phyloP scores from a whole-genome alignment of 2,888 invertebrate genomes.

The Drosophila monieri region DNA sequence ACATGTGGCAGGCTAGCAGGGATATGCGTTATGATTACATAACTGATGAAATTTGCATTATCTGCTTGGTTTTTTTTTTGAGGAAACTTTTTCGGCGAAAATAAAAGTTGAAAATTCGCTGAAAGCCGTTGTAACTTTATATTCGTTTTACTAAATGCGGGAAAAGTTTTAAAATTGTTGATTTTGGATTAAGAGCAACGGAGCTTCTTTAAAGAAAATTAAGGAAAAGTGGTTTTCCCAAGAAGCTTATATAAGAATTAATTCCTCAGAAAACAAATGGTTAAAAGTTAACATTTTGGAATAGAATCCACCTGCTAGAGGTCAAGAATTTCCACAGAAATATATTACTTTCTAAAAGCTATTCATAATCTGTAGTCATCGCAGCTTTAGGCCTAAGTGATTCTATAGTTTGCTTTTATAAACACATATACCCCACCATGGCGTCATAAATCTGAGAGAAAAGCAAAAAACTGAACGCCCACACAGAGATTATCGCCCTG shows the following conservation, averaged over 20 bases:
- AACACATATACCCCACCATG: conserved; percentile 6
- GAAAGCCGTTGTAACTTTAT: background rate
- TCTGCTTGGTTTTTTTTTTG: conserved; percentile 2
- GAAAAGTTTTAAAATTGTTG: conserved; percentile 3
- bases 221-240: background rate
- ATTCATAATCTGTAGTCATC: conserved; percentile 54
- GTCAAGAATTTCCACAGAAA: conserved; percentile 18
- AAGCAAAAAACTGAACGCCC: conserved; percentile 35
- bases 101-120: conserved; percentile 24
- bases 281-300: background rate
- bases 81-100: conserved; percentile 18
- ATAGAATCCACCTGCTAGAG: conserved; percentile 10
- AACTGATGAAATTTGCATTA: conserved; percentile 38
- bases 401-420: conserved; percentile 41
- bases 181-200: background rate
- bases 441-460: conserved; percentile 42
- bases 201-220: background rate
- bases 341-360: conserved; percentile 36
- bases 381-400: conserved; percentile 53
- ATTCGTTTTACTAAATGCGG: conserved; percentile 13
- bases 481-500: conserved; percentile 45
- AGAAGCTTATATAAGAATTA: background rate
- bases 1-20: conserved; percentile 20
- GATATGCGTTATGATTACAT: conserved; percentile 24
- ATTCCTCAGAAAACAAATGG: background rate